These are phyloP conservation scores for Blastomussa wellsi DNA, from an alignment of 92 coral and sea anemone genomes.

Conservation along the genomic window DNA sequence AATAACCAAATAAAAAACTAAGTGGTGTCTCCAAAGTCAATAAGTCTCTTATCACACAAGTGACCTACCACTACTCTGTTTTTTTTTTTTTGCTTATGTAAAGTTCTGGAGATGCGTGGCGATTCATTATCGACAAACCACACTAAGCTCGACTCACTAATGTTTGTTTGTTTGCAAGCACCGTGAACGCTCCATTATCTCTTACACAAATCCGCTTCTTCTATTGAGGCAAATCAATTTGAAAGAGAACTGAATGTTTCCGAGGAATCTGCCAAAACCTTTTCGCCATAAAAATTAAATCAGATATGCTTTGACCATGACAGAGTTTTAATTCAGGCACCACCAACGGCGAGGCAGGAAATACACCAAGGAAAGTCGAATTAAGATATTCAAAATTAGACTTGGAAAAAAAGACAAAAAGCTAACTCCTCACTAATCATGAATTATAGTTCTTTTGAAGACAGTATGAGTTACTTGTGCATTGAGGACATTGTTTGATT, in stretches of 20 bases:
- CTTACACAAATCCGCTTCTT: conserved; percentile 14
- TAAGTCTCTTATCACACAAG: not conserved
- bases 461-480: conserved; percentile 34
- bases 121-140: not conserved
- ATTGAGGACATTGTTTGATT: conserved; percentile 39
- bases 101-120: not conserved
- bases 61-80: not conserved
- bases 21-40: not conserved
- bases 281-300: not conserved
- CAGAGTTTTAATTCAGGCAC: not conserved
- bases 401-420: conserved; percentile 34
- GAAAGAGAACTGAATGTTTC: not conserved
- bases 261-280: not conserved
- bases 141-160: not conserved
- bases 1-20: not conserved
- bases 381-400: conserved; percentile 30
- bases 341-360: conserved; percentile 46
- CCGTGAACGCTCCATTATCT: conserved; percentile 19
- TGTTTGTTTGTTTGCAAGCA: conserved; percentile 46
- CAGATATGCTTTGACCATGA: not conserved
- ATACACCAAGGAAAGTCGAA: conserved; percentile 12
- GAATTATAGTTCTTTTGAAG: conserved; percentile 50
- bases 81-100: not conserved
- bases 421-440: conserved; percentile 37
- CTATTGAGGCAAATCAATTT: not conserved